Base-by-base conservation (phyloP, 2,888 invertebrate species). In the Melanostoma mellinum region DNA sequence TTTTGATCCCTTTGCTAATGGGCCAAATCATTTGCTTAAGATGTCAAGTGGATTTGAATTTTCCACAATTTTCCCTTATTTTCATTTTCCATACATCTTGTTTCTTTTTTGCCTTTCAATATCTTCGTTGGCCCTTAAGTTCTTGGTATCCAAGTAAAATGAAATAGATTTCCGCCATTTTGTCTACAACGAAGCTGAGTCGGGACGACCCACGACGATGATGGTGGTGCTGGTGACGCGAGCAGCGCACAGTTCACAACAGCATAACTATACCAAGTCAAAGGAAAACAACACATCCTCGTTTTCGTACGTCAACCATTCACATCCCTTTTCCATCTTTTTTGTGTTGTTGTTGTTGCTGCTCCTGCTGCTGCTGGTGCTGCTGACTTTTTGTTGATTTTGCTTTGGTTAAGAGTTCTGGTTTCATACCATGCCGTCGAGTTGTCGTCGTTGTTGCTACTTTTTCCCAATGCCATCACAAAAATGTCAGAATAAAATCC, bases 401-500 rank as follows among this genome's bases (percentile, higher is more conserved):
- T 56, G 74, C 60, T 61, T 79, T 75, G 74, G 63, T 48, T 79
- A 50, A 56, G 50, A 61, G 74, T 73, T 78, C 65, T 71, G 44
- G 48, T 56, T 52, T 58, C 58, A 50, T 56, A 46, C 42, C 48
- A 68, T 76, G 58, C 67, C 71, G 58, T 78, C 42, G 69, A 20
- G 20, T 63, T 50, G 65, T 65, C 36, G 65, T 58, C 40, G 60
- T 56, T 72, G 60, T 52, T 82, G 68, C 63, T 77, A 55, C 68
- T 82, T 82, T 73, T 81, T 84, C 55, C 75, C 74, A 75, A 56
- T 75, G 84, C 84, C 84, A 75, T 84, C 84, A 84, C 79, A 84
- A 84, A 84, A 84, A 79, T 84, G 84, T 84, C 84, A 79, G 84
- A 79, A 84, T 84, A 84, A 84, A 84, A 84, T 84, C 84, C 84